Conservation (phyloP, 92 coral and sea anemone species). For the Palythoa grandiflora region DNA sequence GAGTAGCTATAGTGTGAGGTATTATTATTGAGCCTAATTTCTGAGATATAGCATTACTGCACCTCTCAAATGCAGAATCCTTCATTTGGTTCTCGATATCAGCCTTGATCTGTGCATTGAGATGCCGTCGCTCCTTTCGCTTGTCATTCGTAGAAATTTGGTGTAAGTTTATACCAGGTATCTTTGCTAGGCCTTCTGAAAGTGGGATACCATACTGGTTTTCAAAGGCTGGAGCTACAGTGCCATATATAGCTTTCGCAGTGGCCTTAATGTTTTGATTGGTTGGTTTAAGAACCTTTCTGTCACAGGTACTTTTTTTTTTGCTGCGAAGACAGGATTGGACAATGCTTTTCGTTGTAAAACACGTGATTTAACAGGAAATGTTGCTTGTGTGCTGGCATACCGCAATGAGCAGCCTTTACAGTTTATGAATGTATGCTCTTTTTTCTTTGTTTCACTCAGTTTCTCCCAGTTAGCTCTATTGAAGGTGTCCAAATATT, state of each 20-base stretch:
- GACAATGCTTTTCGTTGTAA: conserved; percentile 39
- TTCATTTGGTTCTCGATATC: conserved; percentile 6
- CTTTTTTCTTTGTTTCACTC: conserved; percentile 2
- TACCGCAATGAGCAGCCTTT: conserved; percentile 56
- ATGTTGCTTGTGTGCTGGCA: conserved; percentile 44
- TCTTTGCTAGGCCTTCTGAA: conserved; percentile 44
- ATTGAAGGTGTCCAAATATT: conserved; percentile 43
- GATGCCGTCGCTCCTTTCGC: conserved; percentile 6
- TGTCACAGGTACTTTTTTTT: neutral
- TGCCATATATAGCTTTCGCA: conserved; percentile 50
- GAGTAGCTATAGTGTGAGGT: neutral
- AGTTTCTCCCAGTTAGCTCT: conserved; percentile 53
- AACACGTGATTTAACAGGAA: conserved; percentile 52
- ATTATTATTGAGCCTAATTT: neutral
- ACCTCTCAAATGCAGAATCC: conserved; percentile 18
- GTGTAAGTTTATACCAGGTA: conserved; percentile 32
- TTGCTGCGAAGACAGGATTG: conserved; percentile 56
- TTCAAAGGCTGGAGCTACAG: conserved; percentile 19
- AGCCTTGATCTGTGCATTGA: neutral
- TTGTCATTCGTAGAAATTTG: neutral
- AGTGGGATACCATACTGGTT: conserved; percentile 9
- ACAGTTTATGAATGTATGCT: conserved; percentile 39
- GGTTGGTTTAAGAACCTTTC: conserved; percentile 18
- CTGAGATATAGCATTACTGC: neutral
- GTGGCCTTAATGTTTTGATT: conserved; percentile 44